These are phyloP conservation scores for Phasianus colchicus DNA, from an alignment of 2,113 vertebrate species.

Conservation along the genomic window DNA sequence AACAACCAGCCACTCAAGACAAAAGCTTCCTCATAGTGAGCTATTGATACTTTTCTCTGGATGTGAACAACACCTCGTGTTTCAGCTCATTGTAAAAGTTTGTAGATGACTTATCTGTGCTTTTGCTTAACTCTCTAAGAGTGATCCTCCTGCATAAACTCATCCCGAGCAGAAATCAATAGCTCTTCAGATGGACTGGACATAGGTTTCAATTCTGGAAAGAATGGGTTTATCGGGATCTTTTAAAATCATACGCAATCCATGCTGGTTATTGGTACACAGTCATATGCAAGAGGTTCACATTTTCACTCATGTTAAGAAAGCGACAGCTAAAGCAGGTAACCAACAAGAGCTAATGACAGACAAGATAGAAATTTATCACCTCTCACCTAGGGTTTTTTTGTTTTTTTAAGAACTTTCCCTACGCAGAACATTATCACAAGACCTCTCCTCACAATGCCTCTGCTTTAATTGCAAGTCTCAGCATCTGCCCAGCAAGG, in stretches of 20 bases:
- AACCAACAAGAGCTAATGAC: background rate
- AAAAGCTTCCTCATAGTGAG: background rate
- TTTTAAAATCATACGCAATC: background rate
- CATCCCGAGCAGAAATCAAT: background rate
- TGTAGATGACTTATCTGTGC: background rate
- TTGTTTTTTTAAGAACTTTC: background rate
- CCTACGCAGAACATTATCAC: background rate
- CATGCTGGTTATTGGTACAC: background rate
- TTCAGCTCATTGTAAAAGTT: background rate
- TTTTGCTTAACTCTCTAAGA: background rate
- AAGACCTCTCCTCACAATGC: background rate
- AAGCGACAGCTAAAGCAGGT: background rate
- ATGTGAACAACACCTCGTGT: rapidly evolving
- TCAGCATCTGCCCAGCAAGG: slow-evolving; percentile 41
- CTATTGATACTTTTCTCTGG: background rate
- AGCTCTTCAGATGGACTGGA: background rate
- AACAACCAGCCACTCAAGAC: background rate
- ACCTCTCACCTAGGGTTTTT: background rate
- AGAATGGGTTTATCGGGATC: background rate
- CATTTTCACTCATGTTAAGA: background rate
- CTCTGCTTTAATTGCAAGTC: slow-evolving; percentile 10
- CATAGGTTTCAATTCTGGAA: background rate
- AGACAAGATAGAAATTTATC: background rate
- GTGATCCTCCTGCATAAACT: background rate
- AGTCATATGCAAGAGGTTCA: background rate